Base-by-base conservation (phyloP, 2,113 vertebrate species). In the Melanerpes aurifrons region DNA sequence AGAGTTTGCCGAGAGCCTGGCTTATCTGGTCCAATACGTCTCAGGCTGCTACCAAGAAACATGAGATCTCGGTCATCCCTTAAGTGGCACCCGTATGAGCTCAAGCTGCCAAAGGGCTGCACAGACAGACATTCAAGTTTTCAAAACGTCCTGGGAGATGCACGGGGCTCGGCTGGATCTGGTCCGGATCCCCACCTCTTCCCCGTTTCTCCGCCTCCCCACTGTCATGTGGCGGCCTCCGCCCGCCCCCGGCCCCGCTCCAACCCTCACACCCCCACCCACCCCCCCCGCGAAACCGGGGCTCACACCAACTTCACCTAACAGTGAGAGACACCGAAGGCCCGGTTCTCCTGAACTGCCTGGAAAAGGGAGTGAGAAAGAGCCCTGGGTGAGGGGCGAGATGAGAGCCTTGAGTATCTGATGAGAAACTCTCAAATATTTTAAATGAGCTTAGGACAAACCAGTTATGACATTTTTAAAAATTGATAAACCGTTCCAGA, bases 171-270 rank as follows among this genome's bases (percentile, higher is more conserved):
- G 29, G 56, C 66, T 74, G 80, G 78, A 73, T 92, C 82, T 84
- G 94, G 96, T 72, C 91, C 93, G 61, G 32, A 71, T 82, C 87
- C 96, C 93, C 92, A 87, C 84, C 89, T 84, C 79, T 85, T 77
- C 47, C 79, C 66, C 11, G 26, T 75, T 94, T 91, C 95, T 78
- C 84, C 93, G 78, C 94, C 96, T 96, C 89, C 93, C 70, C 17
- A 7, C 75, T 13, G 69, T 94, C 94, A 95, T 97, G 97, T 97
- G 96, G 92, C 47, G 92, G 77, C 82, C 86, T 94, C 87, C 89
- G 57, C 92, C 90, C n/a, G 78, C 63, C 81, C 68, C 90, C 67
- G 73, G 12, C 66, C 78, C 87, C 29, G 61, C 58, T 86, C 68
- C 72, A 71, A 92, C 62, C 2, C 47, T 70, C 74, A 92, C 62